Evolutionary conservation across 2,888 invertebrate species (phyloP), one percentile per base, ranked within the genome.

Genomic region (Drosophila neonasuta): DNA sequence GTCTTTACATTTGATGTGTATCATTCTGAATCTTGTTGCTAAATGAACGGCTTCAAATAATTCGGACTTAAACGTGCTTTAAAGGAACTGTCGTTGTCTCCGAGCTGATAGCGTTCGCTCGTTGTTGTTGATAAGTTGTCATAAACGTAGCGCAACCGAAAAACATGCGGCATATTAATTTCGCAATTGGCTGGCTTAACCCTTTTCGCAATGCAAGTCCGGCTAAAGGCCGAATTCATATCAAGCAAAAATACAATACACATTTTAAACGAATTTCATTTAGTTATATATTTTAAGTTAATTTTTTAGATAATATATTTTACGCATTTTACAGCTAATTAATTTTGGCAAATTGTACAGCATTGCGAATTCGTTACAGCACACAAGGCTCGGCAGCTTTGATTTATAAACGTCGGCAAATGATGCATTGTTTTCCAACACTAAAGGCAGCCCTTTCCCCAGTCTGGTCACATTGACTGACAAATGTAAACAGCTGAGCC

Each of bases 1-100:
- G 66, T 86, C 78, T 71, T 87, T 87, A 66, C 88, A 89, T 56
- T 88, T 85, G 45, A 88, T 86, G 39, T 86, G 85, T 56, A 87
- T 68, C 87, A 87, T 88, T 5, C 6, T 48, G 13, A 41, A 41
- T 41, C 13, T 17, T 6, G 17, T 11, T 17, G 13, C 13, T 10
- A 32, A 55, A 6, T 55, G 42, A 17, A 17, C 45, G 51, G 24
- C 11, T 11, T 0, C 36, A 5, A 6, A 45, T 29, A 15, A 6
- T 46, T 13, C 7, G 32, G 11, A 54, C 56, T 44, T 34, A 62
- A 77, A 69, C 15, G 73, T 57, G 65, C 60, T 69, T 24, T 1
- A 24, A 29, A 63, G 50, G 36, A 65, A 77, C 62, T 77, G 54
- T 17, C 60, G 59, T 46, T 62, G 58, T 59, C 42, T 52, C 46